Evolutionary conservation across 2,113 vertebrate genomes (phyloP), one percentile per base, ranked within the genome.

Genomic region (Neoarius graeffei): DNA sequence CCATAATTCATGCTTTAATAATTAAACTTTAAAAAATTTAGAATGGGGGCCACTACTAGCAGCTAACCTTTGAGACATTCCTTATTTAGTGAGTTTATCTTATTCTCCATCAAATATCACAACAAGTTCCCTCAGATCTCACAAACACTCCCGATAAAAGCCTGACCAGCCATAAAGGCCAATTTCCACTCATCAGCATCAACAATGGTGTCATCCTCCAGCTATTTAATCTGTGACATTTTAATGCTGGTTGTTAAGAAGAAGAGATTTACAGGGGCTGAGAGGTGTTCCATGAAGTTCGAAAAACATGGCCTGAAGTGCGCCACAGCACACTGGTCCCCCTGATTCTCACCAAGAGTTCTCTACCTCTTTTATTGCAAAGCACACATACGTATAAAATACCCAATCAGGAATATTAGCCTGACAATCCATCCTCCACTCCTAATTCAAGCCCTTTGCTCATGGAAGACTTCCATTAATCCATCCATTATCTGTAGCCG

Each of bases 281-380:
- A 85, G 91, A 94, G 90, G 93, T 94, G 92, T 93, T 94, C 92
- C 86, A 89, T 93, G 93, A 93, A 91, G 93, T 92, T 73, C 57
- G 91, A 93, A 94, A 94, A 94, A 92, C 92, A 93, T 27, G 85
- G 89, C 88, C 88, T 91, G 66, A 86, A 83, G 84, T 90, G 87
- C 79, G 74, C 85, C 62, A 50, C 83, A 81, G 81, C 87, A 67
- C 60, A 56, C 54, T 23, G 10, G 59, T 86, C 66, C 52, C 84
- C 67, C 83, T 89, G 60, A 79, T 59, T 74, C 67, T 71, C 20
- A 60, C 85, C 17, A 59, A n/a, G 83, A 83, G 73, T 52, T 80
- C 60, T 50, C 54, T 86, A 87, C 67, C 52, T 81, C 71, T 62
- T 91, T 85, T 83, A 85, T 77, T 35, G 85, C 48, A 73, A 59